Evolutionary conservation across 1,140 invertebrate genomes (phyloP), one percentile per base, ranked within the genome.

Genomic region (Bombus consobrinus): DNA sequence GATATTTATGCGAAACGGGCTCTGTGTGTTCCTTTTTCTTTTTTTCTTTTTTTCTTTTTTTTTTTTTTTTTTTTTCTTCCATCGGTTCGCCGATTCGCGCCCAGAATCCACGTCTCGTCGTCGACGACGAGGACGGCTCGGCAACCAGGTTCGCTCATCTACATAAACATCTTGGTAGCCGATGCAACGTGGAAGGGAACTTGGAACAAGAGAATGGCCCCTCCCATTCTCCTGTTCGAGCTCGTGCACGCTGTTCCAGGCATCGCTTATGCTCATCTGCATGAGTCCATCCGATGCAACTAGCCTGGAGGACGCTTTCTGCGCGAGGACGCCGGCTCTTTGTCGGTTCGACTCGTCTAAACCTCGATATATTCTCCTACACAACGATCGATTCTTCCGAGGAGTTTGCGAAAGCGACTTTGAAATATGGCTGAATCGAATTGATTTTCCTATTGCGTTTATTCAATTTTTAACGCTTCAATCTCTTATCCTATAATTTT

Each of bases 161-260:
- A 86, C 92, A 90, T 92, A 92, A 92, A 89, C 88, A 92, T 92
- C 90, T 90, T 89, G 86, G 88, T 88, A 90, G 87, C 78, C 47
- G 57, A 37, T 78, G 74, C 81, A 79, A 15, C 64, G 59, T 73
- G 62, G 68, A 71, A 71, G 83, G 86, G 53, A 66, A 66, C 57
- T 28, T 66, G 41, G 68, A 88, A 88, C 62, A 66, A 82, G 78
- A 80, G 77, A 53, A 72, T 32, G 57, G 37, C 43, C 64, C 71
- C 79, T 74, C 79, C 78, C 82, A 78, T 78, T 80, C 76, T 57
- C 73, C 25, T 85, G 66, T 57, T 73, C 76, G 13, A 66, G 37
- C 22, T 28, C 32, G 57, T 81, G 53, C 73, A 79, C 76, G 53
- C 18, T 71, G 86, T 81, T 62, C 77, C 87, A 71, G 43, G 64